Evolutionary conservation across 1,140 invertebrate genomes (phyloP), one percentile per base, ranked within the genome.

Genomic region (Linepithema humile): DNA sequence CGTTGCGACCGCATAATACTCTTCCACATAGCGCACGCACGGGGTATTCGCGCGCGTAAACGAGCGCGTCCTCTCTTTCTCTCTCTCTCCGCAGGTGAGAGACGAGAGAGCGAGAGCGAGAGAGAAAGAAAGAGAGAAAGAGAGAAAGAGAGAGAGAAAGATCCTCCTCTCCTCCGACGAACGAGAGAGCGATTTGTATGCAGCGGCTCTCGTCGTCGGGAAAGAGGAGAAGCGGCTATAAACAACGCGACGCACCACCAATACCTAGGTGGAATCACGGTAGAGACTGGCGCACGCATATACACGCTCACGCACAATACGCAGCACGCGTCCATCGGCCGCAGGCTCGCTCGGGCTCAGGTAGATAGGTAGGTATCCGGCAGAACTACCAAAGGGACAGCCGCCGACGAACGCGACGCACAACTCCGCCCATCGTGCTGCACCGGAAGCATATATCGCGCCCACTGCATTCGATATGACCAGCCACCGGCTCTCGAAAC

Each of bases 181-280:
- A 82, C 77, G 89, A 93, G 86, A 38, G 77, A 80, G 85, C 82
- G 89, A 93, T 93, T 93, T 93, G 93, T 93, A 93, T 93, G 91
- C 93, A 88, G 84, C 45, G 83, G 88, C 75, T 64, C 70, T 80
- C 85, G 64, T 87, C 90, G 91, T 85, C 92, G 91, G 72, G 91
- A 89, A 92, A 91, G 90, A 93, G 90, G 91, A 92, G 92, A 93
- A 91, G 92, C 87, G 90, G 92, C 91, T 91, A 93, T 93, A 93
- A 93, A 93, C 93, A 93, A 93, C 91, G 91, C 90, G 90, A 90
- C 92, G 91, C 84, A 90, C 88, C 88, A 89, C 91, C 91, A 90
- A 92, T 91, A 90, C 90, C 80, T 88, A 82, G 84, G 65, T 89
- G 84, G 82, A 86, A 91, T 91, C 89, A 89, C 88, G 88, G 80